Evolutionary conservation across 2,888 invertebrate species (phyloP), one percentile per base, ranked within the genome.

Genomic region (Rhodophaea formosa): DNA sequence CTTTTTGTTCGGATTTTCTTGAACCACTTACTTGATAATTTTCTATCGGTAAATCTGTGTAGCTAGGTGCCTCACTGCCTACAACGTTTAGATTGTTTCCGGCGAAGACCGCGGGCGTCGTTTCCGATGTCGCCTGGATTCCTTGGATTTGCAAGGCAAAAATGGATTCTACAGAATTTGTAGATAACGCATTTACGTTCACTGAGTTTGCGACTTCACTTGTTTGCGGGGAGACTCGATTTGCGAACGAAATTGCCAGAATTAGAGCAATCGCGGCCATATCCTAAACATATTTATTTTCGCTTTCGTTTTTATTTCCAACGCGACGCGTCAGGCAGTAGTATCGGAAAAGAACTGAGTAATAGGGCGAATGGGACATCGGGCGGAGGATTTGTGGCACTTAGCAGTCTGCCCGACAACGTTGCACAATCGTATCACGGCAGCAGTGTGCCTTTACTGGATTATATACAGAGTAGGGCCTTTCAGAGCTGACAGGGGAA

Each of bases 311-410:
- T 60, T 53, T 57, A 44, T 52, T 46, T 23, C n/a, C 15, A 32
- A 46, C 63, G 60, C 69, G 70, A 68, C 73, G 70, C 70, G 69
- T 65, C 60, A 58, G 62, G 59, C 65, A 74, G 66, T 70, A 72
- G 71, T 72, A 74, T 65, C 66, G 67, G 70, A 64, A 63, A 68
- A 69, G 72, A 68, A 82, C 80, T 80, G 80, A 79, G 64, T 71
- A 65, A 39, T 47, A 32, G 43, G 56, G 61, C 66, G 73, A 69
- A 72, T 61, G 72, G 78, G 76, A 72, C 79, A 74, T 74, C 79
- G 80, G 69, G 74, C 75, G 75, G 80, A 75, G 90, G 89, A 90
- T 90, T 90, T 89, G 85, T 87, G 82, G 90, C 90, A 90, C 90
- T 90, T 91, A 82, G 80, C 70, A 79, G 90, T 89, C 90, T 90